A percentile compares a stretch with the other conserved stretches of the same genome.
Evolutionary conservation across 1,140 invertebrate species (phyloP).

Genomic region (Diabrotica virgifera): DNA sequence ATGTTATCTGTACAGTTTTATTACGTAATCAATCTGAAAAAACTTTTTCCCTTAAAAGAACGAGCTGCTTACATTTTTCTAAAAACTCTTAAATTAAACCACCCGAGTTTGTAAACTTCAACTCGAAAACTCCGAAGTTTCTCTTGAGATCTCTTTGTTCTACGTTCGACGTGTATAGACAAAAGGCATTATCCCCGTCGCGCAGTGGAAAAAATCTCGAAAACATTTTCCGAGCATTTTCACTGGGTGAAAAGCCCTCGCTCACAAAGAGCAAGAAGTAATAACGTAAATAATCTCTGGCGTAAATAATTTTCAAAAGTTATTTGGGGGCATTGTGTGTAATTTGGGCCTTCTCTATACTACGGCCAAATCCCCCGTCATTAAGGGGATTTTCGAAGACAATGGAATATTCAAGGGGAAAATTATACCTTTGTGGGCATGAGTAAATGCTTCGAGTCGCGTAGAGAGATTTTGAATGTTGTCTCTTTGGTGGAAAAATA

Average conservation of each 20-base stretch:
- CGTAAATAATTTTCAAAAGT: constrained; percentile 38
- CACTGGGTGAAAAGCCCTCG: constrained; percentile 6
- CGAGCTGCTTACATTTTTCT: constrained; percentile 5
- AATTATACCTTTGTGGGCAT: constrained; percentile 33
- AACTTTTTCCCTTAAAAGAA: neutral
- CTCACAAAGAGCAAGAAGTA: constrained; percentile 9
- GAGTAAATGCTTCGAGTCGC: neutral
- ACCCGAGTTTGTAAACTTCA: neutral
- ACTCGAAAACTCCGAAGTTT: constrained; percentile 2
- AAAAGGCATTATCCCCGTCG: constrained; percentile 1
- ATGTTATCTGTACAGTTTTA: no score
- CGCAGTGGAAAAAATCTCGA: constrained; percentile 2
- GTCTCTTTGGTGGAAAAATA: neutral
- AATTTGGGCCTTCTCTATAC: constrained; percentile 29
- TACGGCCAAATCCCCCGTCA: constrained; percentile 27
- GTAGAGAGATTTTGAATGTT: neutral
- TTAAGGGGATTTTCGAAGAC: constrained; percentile 41
- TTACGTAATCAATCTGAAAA: neutral
- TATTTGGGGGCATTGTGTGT: constrained; percentile 28
- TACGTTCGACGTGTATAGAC: neutral
- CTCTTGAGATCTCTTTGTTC: neutral
- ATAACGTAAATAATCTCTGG: constrained; percentile 28
- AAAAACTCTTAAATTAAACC: constrained; percentile 13
- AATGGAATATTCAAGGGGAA: constrained; percentile 41
- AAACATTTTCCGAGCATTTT: constrained; percentile 13